Percentiles rank a stretch among this genome's conserved stretches.
Evolutionary conservation across 2,113 vertebrate genomes (phyloP).

Genomic region (Odontesthes bonariensis): DNA sequence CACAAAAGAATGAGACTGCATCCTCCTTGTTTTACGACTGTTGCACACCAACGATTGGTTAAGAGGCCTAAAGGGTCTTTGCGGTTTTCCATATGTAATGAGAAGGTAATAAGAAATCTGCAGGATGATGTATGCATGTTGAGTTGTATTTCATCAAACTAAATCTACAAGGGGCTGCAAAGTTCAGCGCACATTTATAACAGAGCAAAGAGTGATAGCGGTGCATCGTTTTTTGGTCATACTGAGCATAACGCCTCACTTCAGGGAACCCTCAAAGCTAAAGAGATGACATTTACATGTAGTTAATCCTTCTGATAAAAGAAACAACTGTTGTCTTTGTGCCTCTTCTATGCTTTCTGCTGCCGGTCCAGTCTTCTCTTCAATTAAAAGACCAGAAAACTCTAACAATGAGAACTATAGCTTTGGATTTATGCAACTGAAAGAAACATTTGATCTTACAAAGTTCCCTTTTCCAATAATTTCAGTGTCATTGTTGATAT

Average conservation of each 20-base stretch:
- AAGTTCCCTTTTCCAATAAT: neutral
- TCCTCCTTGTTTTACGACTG: slow-evolving; percentile 26
- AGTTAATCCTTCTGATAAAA: too few relatives aligned
- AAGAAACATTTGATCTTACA: neutral
- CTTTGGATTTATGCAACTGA: neutral
- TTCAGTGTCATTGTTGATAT: slow-evolving; percentile 23
- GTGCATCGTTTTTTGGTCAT: neutral
- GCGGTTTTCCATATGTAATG: slow-evolving; percentile 29
- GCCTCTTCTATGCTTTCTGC: too few relatives aligned
- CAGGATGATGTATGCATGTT: slow-evolving; percentile 15
- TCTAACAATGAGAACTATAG: too few relatives aligned
- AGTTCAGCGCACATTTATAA: neutral
- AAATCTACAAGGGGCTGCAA: neutral
- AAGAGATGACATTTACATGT: slow-evolving; percentile 4
- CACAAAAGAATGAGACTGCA: slow-evolving; percentile 25
- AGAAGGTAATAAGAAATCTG: slow-evolving; percentile 21
- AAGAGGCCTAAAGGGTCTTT: slow-evolving; percentile 5
- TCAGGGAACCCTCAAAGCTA: neutral
- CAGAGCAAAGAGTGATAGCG: neutral
- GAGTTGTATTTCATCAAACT: neutral
- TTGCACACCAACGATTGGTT: slow-evolving; percentile 14
- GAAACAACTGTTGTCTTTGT: too few relatives aligned
- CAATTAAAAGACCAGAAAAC: too few relatives aligned
- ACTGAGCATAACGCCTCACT: neutral
- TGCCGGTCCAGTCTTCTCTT: too few relatives aligned